A percentile compares a stretch with the other conserved stretches of the same genome.
These are phyloP conservation scores for Drosophila sulfurigaster DNA, from an alignment of 1,140 invertebrate genomes.

Conservation along the genomic window DNA sequence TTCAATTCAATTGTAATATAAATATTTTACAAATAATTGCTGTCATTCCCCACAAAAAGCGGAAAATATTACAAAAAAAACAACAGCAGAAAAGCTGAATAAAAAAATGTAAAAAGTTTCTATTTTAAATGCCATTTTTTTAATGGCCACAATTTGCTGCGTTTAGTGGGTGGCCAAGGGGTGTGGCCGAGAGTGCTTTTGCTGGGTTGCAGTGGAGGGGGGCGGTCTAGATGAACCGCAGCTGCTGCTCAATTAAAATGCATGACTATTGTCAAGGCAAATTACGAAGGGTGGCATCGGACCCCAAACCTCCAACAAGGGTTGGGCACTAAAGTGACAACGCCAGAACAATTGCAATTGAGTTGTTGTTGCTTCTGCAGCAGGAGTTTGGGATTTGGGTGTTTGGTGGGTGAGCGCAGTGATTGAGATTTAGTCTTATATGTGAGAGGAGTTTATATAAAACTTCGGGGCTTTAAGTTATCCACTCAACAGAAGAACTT, in stretches of 20 bases:
- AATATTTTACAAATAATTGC: conserved; percentile 84
- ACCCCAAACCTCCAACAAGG: conserved; percentile 7
- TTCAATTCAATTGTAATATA: conserved; percentile 83
- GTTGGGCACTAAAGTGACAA: conserved; percentile 55
- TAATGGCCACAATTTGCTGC: conserved; percentile 79
- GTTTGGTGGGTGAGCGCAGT: conserved; percentile 32
- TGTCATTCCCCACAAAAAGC: conserved; percentile 30
- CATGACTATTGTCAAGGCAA: conserved; percentile 79
- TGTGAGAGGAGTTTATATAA: conserved; percentile 54
- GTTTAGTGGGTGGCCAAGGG: conserved; percentile 53
- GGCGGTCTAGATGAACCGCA: conserved; percentile 65
- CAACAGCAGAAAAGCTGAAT: conserved; percentile 3
- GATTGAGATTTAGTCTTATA: conserved; percentile 67
- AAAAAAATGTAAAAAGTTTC: conserved; percentile 69
- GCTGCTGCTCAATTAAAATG: conserved; percentile 82
- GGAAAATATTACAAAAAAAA: background rate
- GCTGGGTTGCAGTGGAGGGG: background rate
- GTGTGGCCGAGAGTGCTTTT: background rate
- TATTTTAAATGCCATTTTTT: conserved; percentile 76
- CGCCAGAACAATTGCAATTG: conserved; percentile 74
- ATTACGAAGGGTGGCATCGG: conserved; percentile 57
- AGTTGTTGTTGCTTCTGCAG: conserved; percentile 35
- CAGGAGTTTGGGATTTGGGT: conserved; percentile 6
- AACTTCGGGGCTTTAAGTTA: conserved; percentile 68
- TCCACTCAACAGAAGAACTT: conserved; percentile 70